A percentile compares a stretch with the other conserved stretches of the same genome.
These are phyloP conservation scores for Actinemys pallida DNA, from an alignment of 2,113 vertebrate genomes.

Conservation along the genomic window DNA sequence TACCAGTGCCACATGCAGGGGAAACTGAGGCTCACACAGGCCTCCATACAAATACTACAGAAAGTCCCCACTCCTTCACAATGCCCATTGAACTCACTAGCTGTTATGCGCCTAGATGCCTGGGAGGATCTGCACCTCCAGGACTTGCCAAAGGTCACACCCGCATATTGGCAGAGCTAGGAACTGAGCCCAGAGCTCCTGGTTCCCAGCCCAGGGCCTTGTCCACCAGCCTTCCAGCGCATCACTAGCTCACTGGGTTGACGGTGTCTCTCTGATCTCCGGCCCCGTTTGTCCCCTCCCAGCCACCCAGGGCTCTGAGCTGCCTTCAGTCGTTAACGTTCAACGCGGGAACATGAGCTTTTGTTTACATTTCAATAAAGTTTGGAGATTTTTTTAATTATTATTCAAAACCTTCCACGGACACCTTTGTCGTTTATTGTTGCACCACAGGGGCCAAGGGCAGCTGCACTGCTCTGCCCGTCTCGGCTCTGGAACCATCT, in stretches of 20 bases:
- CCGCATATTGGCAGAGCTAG: not conserved
- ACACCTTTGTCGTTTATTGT: not conserved
- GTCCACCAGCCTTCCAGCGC: not conserved
- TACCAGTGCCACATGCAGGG: not conserved
- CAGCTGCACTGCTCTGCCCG: not conserved
- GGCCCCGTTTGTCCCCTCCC: not conserved
- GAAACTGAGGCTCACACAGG: not conserved
- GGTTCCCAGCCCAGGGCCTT: too few species aligned
- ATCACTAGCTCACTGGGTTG: accelerated
- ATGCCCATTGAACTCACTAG: not conserved
- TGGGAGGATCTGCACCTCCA: too few species aligned
- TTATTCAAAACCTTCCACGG: not conserved
- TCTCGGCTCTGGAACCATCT: not conserved
- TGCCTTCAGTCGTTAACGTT: not conserved
- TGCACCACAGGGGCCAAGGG: not conserved
- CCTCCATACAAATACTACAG: not conserved
- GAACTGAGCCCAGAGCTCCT: not conserved
- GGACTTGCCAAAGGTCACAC: too few species aligned
- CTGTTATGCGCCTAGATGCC: too few species aligned
- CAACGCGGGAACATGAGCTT: not conserved
- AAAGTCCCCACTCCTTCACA: not conserved
- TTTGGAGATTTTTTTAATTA: not conserved
- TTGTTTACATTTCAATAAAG: slow-evolving; percentile 43
- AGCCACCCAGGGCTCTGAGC: not conserved
- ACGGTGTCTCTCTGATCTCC: not conserved